A percentile compares a stretch with the other conserved stretches of the same genome.
These are phyloP conservation scores for Isoperla grammatica DNA, from an alignment of 2,888 invertebrate species.

Conservation along the genomic window DNA sequence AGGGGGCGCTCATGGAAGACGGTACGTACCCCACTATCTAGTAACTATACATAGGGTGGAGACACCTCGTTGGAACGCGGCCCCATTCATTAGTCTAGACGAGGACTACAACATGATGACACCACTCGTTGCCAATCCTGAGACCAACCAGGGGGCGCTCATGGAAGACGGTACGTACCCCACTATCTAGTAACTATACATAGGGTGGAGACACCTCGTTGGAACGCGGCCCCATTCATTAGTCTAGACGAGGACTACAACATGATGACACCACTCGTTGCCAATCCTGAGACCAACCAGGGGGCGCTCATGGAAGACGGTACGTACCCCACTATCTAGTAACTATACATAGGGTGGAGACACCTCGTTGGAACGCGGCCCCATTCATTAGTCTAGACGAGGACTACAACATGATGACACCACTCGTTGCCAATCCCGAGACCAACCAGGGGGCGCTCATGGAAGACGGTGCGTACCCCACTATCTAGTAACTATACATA, in stretches of 20 bases:
- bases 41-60: not conserved
- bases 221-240: constrained; percentile 83
- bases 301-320: constrained; percentile 41
- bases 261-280: constrained; percentile 69
- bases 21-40: constrained; percentile 52
- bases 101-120: constrained; percentile 95
- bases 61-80: constrained; percentile 74
- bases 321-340: constrained; percentile 43
- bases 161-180: constrained; percentile 46
- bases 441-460: not conserved
- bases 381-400: constrained; percentile 88
- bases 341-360: not conserved
- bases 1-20: not conserved
- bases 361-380: constrained; percentile 59
- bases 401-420: constrained; percentile 91
- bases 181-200: constrained; percentile 5
- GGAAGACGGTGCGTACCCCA: constrained; percentile 47
- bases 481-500: constrained; percentile 2
- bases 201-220: constrained; percentile 52
- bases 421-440: constrained; percentile 42
- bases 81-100: constrained; percentile 81
- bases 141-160: constrained; percentile 1
- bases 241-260: constrained; percentile 91
- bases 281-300: constrained; percentile 4
- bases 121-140: constrained; percentile 44